Percentiles rank a stretch among this genome's conserved stretches.
Conservation (phyloP, 2,797 vertebrate genomes). For the Myotis myotis region DNA sequence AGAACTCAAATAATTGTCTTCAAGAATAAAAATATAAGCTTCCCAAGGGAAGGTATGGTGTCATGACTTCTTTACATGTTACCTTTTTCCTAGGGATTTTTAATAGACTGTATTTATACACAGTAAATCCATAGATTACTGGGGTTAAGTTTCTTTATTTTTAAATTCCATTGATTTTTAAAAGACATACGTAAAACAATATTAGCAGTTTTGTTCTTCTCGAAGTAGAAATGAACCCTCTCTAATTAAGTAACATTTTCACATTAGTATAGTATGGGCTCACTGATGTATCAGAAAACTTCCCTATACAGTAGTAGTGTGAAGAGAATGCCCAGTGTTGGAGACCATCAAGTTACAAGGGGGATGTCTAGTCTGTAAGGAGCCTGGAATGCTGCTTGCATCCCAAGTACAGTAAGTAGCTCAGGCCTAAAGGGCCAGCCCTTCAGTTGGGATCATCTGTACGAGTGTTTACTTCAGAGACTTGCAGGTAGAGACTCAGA, state of each 20-base stretch:
- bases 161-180: background rate
- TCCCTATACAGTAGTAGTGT: fast-evolving
- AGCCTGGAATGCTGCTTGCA: background rate
- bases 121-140: background rate
- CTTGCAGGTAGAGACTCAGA: background rate
- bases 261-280: background rate
- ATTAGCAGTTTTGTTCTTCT: background rate
- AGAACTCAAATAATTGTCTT: conserved; percentile 8
- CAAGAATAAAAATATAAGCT: background rate
- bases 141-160: background rate
- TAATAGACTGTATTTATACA: background rate
- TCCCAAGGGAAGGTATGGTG: background rate
- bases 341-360: background rate
- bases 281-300: background rate
- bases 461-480: background rate
- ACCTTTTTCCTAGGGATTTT: background rate
- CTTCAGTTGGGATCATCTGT: background rate
- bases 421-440: background rate
- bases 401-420: background rate
- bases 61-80: background rate
- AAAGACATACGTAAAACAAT: background rate
- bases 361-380: background rate
- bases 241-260: background rate
- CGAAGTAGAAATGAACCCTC: background rate
- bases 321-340: background rate